Evolutionary conservation across 2,888 invertebrate species (phyloP).

Genomic region (Drosophila falleni): DNA sequence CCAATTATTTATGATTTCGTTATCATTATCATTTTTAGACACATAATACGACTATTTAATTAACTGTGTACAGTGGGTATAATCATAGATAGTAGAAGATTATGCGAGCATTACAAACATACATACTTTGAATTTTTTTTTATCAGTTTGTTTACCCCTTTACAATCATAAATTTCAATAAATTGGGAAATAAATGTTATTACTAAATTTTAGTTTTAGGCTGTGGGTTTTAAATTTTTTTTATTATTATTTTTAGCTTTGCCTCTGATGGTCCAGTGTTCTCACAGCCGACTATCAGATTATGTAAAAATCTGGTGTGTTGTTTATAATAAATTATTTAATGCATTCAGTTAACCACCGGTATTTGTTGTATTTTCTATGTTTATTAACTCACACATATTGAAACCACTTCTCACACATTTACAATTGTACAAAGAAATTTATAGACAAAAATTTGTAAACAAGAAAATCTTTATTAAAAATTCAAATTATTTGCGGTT

Average conservation of each 20-base stretch:
- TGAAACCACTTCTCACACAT: background rate
- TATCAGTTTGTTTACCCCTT: conserved; percentile 1
- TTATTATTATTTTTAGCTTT: too few relatives aligned
- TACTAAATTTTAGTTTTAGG: background rate
- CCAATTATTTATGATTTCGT: conserved; percentile 23
- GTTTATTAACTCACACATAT: conserved; percentile 4
- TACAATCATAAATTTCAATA: background rate
- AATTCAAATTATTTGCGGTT: conserved; percentile 12
- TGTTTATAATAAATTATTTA: conserved; percentile 3
- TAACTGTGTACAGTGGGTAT: conserved; percentile 27
- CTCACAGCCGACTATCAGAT: too few relatives aligned
- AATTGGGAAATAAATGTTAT: background rate
- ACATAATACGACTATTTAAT: conserved; percentile 33
- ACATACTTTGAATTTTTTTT: background rate
- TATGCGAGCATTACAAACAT: conserved; percentile 1
- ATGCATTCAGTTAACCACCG: background rate
- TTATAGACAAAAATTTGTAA: conserved; percentile 31
- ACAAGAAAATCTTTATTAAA: conserved; percentile 30
- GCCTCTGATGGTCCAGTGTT: too few relatives aligned
- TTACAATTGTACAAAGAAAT: conserved; percentile 2
- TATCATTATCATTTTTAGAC: conserved; percentile 28
- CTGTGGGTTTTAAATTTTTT: too few relatives aligned
- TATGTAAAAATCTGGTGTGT: background rate
- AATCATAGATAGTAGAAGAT: conserved; percentile 16
- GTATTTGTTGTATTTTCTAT: background rate